Conservation (phyloP, 2,797 vertebrate genomes). For the Fistularia tabacaria region DNA sequence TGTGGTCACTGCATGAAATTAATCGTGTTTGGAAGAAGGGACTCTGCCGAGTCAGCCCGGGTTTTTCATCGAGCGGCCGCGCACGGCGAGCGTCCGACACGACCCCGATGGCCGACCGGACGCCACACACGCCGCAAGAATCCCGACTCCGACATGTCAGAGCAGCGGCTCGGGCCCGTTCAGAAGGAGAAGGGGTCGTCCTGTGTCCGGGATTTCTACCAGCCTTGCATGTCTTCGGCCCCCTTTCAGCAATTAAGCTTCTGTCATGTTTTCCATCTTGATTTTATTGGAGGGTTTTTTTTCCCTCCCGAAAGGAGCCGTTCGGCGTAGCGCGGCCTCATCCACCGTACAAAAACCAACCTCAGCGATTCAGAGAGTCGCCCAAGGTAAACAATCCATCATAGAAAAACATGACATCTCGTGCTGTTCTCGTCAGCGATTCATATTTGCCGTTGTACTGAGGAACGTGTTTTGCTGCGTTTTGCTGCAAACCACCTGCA, state of each 20-base stretch:
- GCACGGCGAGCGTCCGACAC: slow-evolving; percentile 14
- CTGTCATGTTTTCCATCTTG: slow-evolving; percentile 4
- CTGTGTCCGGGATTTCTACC: slow-evolving; percentile 23
- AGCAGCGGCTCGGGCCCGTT: slow-evolving; percentile 16
- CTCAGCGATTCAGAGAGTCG: slow-evolving; percentile 17
- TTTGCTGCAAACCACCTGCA: slow-evolving; percentile 16
- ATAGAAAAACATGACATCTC: slow-evolving; percentile 42
- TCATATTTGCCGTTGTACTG: slow-evolving; percentile 17
- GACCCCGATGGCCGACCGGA: slow-evolving; percentile 33
- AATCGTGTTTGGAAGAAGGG: slow-evolving; percentile 2
- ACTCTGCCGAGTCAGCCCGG: slow-evolving; percentile 33
- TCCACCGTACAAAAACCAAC: slow-evolving; percentile 17
- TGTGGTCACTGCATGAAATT: no score
- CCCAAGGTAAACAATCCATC: slow-evolving; percentile 45
- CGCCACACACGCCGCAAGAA: slow-evolving; percentile 56
- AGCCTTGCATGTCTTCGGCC: background rate
- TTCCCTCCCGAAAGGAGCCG: slow-evolving; percentile 7
- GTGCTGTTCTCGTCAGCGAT: slow-evolving; percentile 23
- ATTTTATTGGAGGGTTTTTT: slow-evolving; percentile 9
- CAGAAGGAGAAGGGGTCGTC: background rate
- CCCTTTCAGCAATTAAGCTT: slow-evolving; percentile 1
- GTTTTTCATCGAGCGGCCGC: slow-evolving; percentile 43
- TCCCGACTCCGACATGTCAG: slow-evolving; percentile 29
- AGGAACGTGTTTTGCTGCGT: slow-evolving; percentile 13
- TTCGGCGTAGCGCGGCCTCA: slow-evolving; percentile 17